Conservation (phyloP, 1,140 invertebrate genomes). For the Eueides isabella region DNA sequence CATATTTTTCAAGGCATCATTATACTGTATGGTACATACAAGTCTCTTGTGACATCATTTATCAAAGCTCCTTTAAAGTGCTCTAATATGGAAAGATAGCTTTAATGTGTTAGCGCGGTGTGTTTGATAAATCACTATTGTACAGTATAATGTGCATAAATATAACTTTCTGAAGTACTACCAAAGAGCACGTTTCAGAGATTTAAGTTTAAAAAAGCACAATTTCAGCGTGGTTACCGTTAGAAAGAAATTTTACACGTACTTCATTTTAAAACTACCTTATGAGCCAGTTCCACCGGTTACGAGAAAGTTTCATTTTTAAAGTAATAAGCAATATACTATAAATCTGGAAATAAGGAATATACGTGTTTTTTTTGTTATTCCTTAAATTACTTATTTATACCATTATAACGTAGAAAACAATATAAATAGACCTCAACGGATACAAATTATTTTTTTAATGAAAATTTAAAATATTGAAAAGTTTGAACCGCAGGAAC, state of each 20-base stretch:
- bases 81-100: conserved; percentile 5
- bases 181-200: not conserved
- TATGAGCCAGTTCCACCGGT: too few relatives aligned
- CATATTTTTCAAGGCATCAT: conserved; percentile 6
- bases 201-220: not conserved
- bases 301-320: too few relatives aligned
- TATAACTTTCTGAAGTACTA: not conserved
- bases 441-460: too few relatives aligned
- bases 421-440: too few relatives aligned
- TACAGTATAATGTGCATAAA: not conserved
- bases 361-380: too few relatives aligned
- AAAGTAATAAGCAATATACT: too few relatives aligned
- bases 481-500: too few relatives aligned
- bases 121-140: not conserved
- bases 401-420: too few relatives aligned
- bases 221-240: not conserved
- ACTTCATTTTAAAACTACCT: not conserved
- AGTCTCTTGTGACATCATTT: conserved; percentile 3
- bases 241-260: not conserved
- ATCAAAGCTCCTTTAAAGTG: not conserved
- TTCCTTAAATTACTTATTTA: too few relatives aligned
- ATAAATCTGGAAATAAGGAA: too few relatives aligned
- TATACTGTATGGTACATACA: not conserved
- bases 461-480: too few relatives aligned
- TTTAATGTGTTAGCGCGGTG: not conserved